A percentile compares a stretch with the other conserved stretches of the same genome.
Conservation (phyloP, 1,140 invertebrate genomes). For the Lepidurus couesii region DNA sequence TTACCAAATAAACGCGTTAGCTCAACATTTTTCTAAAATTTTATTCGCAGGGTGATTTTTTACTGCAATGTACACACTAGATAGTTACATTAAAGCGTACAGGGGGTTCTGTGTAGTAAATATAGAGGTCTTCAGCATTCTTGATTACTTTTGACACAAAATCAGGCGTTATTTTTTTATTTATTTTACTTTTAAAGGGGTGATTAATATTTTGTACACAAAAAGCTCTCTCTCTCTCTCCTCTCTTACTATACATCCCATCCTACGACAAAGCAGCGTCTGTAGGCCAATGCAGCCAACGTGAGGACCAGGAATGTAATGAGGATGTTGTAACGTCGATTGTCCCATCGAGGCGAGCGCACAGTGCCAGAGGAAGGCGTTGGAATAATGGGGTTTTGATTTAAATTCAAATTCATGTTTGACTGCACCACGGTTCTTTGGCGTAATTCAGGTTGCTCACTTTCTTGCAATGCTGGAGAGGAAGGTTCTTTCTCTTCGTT, state of each 20-base stretch:
- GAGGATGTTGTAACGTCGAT: background rate
- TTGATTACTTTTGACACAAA: slow-evolving; percentile 8
- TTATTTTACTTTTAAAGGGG: background rate
- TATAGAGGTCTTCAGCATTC: background rate
- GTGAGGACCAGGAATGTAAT: slow-evolving; percentile 3
- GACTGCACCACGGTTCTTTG: background rate
- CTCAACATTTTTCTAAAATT: background rate
- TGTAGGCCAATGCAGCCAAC: background rate
- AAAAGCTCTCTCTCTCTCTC: no score
- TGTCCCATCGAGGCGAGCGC: background rate
- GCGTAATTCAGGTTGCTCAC: background rate
- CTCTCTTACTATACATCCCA: background rate
- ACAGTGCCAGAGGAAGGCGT: background rate
- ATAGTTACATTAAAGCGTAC: background rate
- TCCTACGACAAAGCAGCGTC: background rate
- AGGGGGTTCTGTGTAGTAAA: background rate
- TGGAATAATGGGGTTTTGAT: background rate
- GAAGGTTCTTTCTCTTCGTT: background rate
- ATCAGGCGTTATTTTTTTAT: background rate
- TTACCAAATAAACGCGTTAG: background rate
- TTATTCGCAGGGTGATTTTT: background rate
- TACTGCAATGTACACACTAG: slow-evolving; percentile 15
- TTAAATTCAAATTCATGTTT: background rate
- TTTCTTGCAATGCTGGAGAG: background rate
- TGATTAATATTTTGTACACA: no score